A percentile compares a stretch with the other conserved stretches of the same genome.
Conservation (phyloP, 1,140 invertebrate species). For the Solenopsis fugax region DNA sequence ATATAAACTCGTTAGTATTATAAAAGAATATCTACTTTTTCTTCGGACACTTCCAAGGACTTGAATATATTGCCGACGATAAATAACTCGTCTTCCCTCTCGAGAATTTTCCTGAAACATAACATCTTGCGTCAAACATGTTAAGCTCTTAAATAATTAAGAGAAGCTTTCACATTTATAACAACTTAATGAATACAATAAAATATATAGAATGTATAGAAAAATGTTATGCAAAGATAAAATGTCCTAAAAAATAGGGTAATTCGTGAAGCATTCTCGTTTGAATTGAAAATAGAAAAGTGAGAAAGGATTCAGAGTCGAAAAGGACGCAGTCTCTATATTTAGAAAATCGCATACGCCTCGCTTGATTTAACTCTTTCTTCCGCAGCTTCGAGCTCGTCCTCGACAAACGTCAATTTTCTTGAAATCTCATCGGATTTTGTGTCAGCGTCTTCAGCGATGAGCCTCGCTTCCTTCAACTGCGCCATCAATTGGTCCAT, state of each 20-base stretch:
- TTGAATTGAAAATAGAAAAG: conserved; percentile 50
- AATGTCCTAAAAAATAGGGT: neutral
- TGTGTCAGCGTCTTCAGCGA: conserved; percentile 93
- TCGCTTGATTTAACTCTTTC: conserved; percentile 95
- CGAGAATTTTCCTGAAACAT: conserved; percentile 96
- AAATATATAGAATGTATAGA: neutral
- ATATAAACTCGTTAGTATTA: neutral
- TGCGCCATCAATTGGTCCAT: conserved; percentile 91
- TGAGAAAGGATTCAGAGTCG: conserved; percentile 6
- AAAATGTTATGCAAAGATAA: neutral
- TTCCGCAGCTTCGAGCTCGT: conserved; percentile 94
- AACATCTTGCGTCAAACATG: conserved; percentile 36
- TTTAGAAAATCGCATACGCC: conserved; percentile 86
- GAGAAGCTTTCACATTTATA: neutral
- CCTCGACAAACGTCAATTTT: conserved; percentile 96
- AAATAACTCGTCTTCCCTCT: conserved; percentile 99
- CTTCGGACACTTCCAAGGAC: conserved; percentile 99
- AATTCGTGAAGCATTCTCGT: neutral
- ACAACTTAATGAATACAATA: neutral
- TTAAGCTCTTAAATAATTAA: conserved; percentile 4
- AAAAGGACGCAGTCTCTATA: conserved; percentile 45
- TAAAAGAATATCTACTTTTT: conserved; percentile 93
- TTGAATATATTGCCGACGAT: conserved; percentile 99
- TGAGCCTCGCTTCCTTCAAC: conserved; percentile 91
- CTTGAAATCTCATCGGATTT: conserved; percentile 95